Conservation (phyloP, 2,888 invertebrate genomes). For the Drosophila pegasa region DNA sequence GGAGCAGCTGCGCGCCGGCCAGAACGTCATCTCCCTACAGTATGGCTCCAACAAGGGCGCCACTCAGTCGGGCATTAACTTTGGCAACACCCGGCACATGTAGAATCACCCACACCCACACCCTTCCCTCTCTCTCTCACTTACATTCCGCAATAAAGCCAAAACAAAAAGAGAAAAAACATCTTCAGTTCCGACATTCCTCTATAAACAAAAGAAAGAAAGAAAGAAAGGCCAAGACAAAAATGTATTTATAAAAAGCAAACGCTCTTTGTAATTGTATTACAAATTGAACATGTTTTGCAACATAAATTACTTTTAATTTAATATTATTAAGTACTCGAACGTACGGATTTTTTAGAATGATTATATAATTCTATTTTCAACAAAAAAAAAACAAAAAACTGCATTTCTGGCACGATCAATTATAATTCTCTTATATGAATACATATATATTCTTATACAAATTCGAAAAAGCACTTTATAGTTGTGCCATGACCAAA, state of each 20-base stretch:
- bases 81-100: slow-evolving; percentile 99
- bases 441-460: slow-evolving; percentile 8
- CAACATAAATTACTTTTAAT: slow-evolving; percentile 72
- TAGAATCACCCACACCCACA: slow-evolving; percentile 85
- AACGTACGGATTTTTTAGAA: slow-evolving; percentile 59
- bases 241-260: slow-evolving; percentile 47
- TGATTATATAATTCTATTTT: slow-evolving; percentile 67
- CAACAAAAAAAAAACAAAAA: slow-evolving; percentile 49
- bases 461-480: slow-evolving; percentile 43
- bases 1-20: slow-evolving; percentile 96
- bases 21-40: slow-evolving; percentile 96
- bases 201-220: slow-evolving; percentile 6
- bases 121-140: slow-evolving; percentile 11
- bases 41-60: slow-evolving; percentile 99
- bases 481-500: slow-evolving; percentile 63
- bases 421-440: slow-evolving; percentile 23
- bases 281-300: slow-evolving; percentile 59
- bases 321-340: slow-evolving; percentile 73
- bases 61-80: slow-evolving; percentile 97
- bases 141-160: slow-evolving; percentile 70
- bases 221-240: slow-evolving; percentile 18
- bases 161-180: slow-evolving; percentile 46
- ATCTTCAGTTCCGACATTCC: slow-evolving; percentile 53
- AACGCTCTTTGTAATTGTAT: slow-evolving; percentile 60
- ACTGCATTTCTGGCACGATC: slow-evolving; percentile 42